Evolutionary conservation across 1,140 invertebrate genomes (phyloP), one percentile per base, ranked within the genome.

Genomic region (Cotesia glomerata): DNA sequence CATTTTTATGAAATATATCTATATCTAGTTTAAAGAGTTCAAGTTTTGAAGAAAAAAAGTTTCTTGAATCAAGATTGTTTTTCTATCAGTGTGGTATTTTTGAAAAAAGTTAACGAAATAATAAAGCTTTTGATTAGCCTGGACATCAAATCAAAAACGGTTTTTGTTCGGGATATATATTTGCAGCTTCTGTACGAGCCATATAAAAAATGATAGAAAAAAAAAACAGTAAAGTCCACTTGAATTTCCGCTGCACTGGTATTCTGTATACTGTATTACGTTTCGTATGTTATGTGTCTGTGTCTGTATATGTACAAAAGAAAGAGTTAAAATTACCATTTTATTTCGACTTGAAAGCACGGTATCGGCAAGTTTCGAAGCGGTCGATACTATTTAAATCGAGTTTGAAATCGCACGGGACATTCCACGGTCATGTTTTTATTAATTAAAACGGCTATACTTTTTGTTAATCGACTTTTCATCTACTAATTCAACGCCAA

Each of bases 321-420:
- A 72, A 26, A 26, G 26, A 26, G 26, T 26, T 26, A 26, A 26
- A 66, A 58, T 72, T 72, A 72, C 63, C 70, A 66, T 66, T 72
- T 72, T 26, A 35, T 72, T 71, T 52, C 34, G 34, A 66, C 61
- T 52, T 32, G 35, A 54, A 65, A 39, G 16, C n/a, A 9, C 32
- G 54, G 8, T 61, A 62, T 62, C 35, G 14, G 39, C 49, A 58
- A 62, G 34, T 39, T 16, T 34, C 49, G 45, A 11, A n/a, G 14
- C 7, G 4, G 8, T 65, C 61, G 51, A 35, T 64, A 54, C 35
- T 54, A 26, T 36, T 64, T 8, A 52, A 71, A 64, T 71, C 51
- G 62, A 65, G 69, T 56, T 71, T 54, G 13, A 65, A 65, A 65
- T 71, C 62, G 58, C 45, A 56, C 62, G 3, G 49, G 35, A 67